A percentile compares a stretch with the other conserved stretches of the same genome.
phyloP scores from a whole-genome alignment of 2,797 vertebrate genomes.

The Xyrichtys novacula region DNA sequence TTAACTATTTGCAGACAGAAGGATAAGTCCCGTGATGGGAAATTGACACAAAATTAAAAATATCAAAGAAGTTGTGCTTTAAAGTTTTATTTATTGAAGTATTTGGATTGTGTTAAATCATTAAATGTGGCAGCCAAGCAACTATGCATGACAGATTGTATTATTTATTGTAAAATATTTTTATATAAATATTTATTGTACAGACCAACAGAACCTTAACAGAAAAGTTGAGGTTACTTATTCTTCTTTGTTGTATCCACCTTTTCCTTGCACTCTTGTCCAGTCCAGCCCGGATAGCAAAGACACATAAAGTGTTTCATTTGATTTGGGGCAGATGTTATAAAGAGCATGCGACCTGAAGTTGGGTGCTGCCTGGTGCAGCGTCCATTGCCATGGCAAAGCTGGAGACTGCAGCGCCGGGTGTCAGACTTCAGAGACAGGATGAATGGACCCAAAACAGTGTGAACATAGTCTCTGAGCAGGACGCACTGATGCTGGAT shows the following conservation, averaged over 20 bases:
- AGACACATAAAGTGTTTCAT: slow-evolving; percentile 82
- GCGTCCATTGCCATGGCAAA: slow-evolving; percentile 86
- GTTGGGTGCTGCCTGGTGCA: slow-evolving; percentile 78
- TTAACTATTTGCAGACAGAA: too few species aligned
- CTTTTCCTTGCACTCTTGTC: slow-evolving; percentile 77
- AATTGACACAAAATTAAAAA: too few species aligned
- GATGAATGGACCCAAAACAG: slow-evolving; percentile 86
- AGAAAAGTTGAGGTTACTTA: not conserved
- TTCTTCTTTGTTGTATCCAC: not conserved
- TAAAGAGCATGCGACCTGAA: slow-evolving; percentile 71
- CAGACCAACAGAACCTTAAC: not conserved
- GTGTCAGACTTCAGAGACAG: slow-evolving; percentile 80
- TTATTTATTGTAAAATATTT: too few species aligned
- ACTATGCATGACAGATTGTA: too few species aligned
- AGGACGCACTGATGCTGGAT: slow-evolving; percentile 85
- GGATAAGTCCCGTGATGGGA: too few species aligned
- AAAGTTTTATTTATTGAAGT: too few species aligned
- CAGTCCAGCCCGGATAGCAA: slow-evolving; percentile 88
- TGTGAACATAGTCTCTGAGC: slow-evolving; percentile 85
- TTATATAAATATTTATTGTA: too few species aligned
- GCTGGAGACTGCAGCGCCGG: slow-evolving; percentile 80
- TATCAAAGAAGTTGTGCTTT: too few species aligned
- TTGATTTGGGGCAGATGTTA: slow-evolving; percentile 13
- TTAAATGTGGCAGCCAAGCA: too few species aligned
- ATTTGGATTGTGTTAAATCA: too few species aligned